A percentile compares a stretch with the other conserved stretches of the same genome.
phyloP scores from a whole-genome alignment of 1,140 invertebrate species.

The Lepidurus apus region DNA sequence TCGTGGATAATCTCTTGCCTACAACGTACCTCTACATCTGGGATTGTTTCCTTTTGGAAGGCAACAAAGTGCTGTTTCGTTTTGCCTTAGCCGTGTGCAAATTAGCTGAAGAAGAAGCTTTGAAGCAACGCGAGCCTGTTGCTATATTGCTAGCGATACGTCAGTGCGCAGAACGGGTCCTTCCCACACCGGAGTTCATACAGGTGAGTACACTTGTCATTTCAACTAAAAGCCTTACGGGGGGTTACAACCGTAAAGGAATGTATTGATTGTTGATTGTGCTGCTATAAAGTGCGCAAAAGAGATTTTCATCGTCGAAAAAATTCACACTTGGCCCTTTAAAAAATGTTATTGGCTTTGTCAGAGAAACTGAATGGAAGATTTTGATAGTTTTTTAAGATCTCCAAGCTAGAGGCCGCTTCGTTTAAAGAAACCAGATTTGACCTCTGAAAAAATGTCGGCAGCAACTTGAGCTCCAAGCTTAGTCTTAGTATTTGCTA shows the following conservation, averaged over 20 bases:
- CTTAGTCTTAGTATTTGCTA: conserved; percentile 1
- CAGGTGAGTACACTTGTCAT: not conserved
- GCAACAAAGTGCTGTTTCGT: conserved; percentile 44
- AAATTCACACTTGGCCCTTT: conserved; percentile 3
- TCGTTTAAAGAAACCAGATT: not conserved
- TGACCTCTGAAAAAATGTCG: conserved; percentile 5
- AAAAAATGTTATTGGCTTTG: not conserved
- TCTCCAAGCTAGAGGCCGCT: not conserved
- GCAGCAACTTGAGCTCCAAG: not conserved
- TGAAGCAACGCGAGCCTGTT: not conserved
- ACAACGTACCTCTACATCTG: conserved; percentile 53
- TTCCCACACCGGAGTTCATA: not conserved
- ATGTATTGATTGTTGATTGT: conserved; percentile 22
- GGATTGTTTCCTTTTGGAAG: conserved; percentile 57
- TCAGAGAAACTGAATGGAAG: not conserved
- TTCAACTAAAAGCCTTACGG: not conserved
- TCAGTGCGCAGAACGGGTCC: not conserved
- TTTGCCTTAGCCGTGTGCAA: conserved; percentile 1
- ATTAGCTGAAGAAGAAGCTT: not conserved
- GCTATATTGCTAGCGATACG: conserved; percentile 1
- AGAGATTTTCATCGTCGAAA: not conserved
- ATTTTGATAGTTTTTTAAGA: not conserved
- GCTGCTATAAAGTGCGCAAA: not conserved
- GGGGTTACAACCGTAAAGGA: conserved; percentile 1
- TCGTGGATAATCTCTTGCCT: conserved; percentile 52